Base-by-base conservation (phyloP, 2,888 invertebrate species). In the Cerastis rubricosa region DNA sequence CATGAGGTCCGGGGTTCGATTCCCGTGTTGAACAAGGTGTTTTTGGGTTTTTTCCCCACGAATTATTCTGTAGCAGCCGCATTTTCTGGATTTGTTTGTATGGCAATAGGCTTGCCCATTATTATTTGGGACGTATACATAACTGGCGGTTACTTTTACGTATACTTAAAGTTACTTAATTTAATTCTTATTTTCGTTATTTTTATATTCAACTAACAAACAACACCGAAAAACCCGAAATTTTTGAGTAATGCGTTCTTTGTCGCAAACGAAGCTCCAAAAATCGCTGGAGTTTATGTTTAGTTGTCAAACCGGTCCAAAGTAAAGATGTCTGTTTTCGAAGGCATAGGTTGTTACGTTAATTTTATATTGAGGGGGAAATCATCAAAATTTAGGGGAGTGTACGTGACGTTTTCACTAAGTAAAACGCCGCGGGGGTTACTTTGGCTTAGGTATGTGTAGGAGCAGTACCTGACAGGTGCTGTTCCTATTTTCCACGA, bases 331-430 rank as follows among this genome's bases (percentile, higher is more conserved):
- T 68, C 79, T 79, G 79, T 14, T 6, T 71, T 0, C 47, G 77
- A 80, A 8, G 54, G 63, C 9, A 1, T 12, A 64, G 1, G 17
- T 40, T 2, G 19, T 7, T 14, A 61, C 63, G 40, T 45, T 25
- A 17, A 8, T 63, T 80, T 40, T 11, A 47, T 35, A 12, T 69
- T 7, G 73, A 64, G 43, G 54, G 64, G 80, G 19, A 43, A n/a
- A 54, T 73, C 29, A 57, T 57, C n/a, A 57, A 25, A 25, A 7
- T 12, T n/a, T 43, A 17, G 22, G 22, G 11, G 14, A 54, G 19
- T 64, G 80, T 17, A n/a, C 9, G 17, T 72, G 80, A 80, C 80
- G 47, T 72, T 43, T 78, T 22, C 49, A 49, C 29, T 73, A 35
- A 80, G 35, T 22, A 25, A 43, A 54, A 14, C 47, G n/a, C 51